Conservation (phyloP, 2,113 vertebrate species). For the Halcyon senegalensis region DNA sequence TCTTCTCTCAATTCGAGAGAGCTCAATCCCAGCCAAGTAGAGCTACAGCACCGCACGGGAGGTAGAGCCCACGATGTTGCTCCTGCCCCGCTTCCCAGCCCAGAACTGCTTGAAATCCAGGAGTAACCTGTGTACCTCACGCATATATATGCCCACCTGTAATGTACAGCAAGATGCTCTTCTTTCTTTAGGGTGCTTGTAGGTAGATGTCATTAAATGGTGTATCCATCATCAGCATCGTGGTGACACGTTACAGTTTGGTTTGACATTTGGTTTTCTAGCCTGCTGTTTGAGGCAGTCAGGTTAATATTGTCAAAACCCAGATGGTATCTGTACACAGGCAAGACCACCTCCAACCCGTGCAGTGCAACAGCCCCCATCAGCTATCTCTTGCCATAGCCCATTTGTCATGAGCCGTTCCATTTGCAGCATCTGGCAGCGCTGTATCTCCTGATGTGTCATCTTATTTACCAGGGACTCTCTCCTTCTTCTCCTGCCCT, state of each 20-base stretch:
- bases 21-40: background rate
- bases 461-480: background rate
- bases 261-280: background rate
- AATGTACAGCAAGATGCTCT: rapidly evolving
- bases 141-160: too few relatives aligned
- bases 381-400: rapidly evolving
- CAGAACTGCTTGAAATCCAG: background rate
- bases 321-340: background rate
- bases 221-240: rapidly evolving
- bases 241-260: rapidly evolving
- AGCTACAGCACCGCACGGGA: rapidly evolving
- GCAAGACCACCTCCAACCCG: rapidly evolving
- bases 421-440: background rate
- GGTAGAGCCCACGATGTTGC: background rate
- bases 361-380: background rate
- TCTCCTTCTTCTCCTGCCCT: background rate
- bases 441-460: background rate
- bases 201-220: background rate
- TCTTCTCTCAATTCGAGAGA: background rate
- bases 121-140: background rate
- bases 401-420: background rate
- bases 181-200: background rate
- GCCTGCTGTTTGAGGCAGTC: background rate
- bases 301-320: background rate
- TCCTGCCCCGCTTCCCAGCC: background rate